Base-by-base conservation (phyloP, 30 jellyfish, hydroid and myxozoan genomes). In the Rhopilema esculentum region DNA sequence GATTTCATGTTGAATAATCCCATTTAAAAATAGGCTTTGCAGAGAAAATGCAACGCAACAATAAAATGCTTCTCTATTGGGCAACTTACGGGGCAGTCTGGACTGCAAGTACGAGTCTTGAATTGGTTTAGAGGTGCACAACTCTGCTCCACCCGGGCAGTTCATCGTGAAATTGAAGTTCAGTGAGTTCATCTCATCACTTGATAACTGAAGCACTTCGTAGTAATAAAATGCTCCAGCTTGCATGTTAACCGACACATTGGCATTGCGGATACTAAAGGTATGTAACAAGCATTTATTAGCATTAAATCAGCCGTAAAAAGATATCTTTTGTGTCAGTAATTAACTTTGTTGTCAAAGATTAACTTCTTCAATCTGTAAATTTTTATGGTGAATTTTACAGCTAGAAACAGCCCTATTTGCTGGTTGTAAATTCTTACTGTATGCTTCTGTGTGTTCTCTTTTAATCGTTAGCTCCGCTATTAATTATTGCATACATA, bases 181-280 rank as follows among this genome's bases (percentile, higher is more conserved):
- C 66, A 89, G 80, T 20, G 24, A 51, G 63, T 85, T 89, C 67
- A 71, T 65, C 33, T 72, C 57, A 32, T 80, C 96, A 24, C 93
- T 83, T 33, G 98, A 94, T 0, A 80, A 86, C 69, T 94, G 98
- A 65, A 80, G 83, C 22, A 84, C 83, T 79, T 89, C 97, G 32
- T 89, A 74, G 67, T 84, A 89, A 70, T 89, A 94, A 27, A 21
- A 93, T 0, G 80, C 83, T 0, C 98, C 97, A 66, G 97, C 96
- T 52, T 74, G 88, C 22, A 94, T 69, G 25, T 48, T 40, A 0
- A 72, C 94, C 0, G 80, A 23, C 8, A 77, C 80, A 33, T 69
- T 33, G 24, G 97, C 91, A 51, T 49, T 77, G 16, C 88, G 70
- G 23, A 89, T 81, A 26, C 97, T 89, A 40, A 72, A 32, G 30